These are phyloP conservation scores for Toxostoma redivivum DNA, from an alignment of 2,113 vertebrate genomes.

Conservation along the genomic window DNA sequence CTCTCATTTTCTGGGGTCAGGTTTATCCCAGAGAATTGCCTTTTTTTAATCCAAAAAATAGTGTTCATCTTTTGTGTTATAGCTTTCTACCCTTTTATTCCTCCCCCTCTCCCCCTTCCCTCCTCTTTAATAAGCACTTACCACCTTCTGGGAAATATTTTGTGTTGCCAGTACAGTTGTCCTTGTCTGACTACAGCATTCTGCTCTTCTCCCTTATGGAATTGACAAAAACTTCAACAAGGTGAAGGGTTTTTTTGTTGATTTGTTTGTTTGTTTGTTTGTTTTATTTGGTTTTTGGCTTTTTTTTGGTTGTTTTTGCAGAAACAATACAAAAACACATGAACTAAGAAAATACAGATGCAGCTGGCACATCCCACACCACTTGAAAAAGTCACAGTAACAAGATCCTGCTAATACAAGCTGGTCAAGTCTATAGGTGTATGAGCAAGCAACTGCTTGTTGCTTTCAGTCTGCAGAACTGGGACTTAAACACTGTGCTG, in stretches of 20 bases:
- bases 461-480: neutral
- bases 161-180: neutral
- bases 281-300: too few relatives aligned
- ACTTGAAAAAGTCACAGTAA: neutral
- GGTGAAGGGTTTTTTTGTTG: neutral
- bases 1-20: neutral
- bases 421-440: neutral
- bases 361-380: neutral
- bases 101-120: neutral
- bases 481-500: neutral
- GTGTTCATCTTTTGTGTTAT: neutral
- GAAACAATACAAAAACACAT: neutral
- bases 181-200: neutral
- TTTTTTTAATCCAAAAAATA: neutral
- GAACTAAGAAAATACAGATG: neutral
- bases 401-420: fast-evolving
- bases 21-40: neutral
- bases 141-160: neutral
- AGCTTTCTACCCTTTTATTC: neutral
- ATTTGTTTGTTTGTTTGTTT: too few relatives aligned
- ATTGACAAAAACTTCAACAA: neutral
- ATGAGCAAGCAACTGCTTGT: neutral
- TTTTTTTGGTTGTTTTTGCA: too few relatives aligned
- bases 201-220: neutral
- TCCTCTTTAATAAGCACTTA: neutral